Evolutionary conservation across 2,113 vertebrate genomes (phyloP), one percentile per base, ranked within the genome.

Genomic region (Indri indri): DNA sequence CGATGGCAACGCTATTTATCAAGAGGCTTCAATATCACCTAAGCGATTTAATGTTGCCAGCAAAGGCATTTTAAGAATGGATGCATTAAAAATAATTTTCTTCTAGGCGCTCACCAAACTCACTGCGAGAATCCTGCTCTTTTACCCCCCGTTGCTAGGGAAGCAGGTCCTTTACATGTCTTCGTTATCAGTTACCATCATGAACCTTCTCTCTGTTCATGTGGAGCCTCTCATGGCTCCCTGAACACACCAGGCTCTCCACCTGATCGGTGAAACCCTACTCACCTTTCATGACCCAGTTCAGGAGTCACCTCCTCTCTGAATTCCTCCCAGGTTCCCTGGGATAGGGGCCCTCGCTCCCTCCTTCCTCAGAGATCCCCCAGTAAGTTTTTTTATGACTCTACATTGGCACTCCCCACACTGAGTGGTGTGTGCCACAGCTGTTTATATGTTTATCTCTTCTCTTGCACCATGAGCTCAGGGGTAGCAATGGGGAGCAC

Each of bases 1-100:
- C 54, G 50, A 59, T 34, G 18, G 54, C 70, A 77, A 23, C 42
- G 2, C n/a, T 84, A 1, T 86, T n/a, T 88, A 76, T 87, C 18
- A 91, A 68, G 91, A 65, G 27, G 74, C 27, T 77, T 61, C 65
- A 12, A 0, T 84, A 84, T 89, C 40, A 87, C 71, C 93, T 84
- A 4, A 61, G 76, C 82, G 93, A 96, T 82, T 83, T 54, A 61
- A 57, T 22, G 45, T 50, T 54, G 70, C 83, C 91, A 90, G 74
- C 57, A 95, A 95, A 96, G 65, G 65, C 81, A 37, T 86, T 83
- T 92, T 70, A 90, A 89, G 88, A 91, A 94, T 54, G 59, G 93
- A 54, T 42, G 30, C 47, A 81, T 93, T 68, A 68, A 91, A 84
- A 85, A 57, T 85, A 50, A 91, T 92, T 85, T 68, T 82, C 91